Evolutionary conservation across 2,797 vertebrate genomes (phyloP).

Genomic region (Pampus argenteus): DNA sequence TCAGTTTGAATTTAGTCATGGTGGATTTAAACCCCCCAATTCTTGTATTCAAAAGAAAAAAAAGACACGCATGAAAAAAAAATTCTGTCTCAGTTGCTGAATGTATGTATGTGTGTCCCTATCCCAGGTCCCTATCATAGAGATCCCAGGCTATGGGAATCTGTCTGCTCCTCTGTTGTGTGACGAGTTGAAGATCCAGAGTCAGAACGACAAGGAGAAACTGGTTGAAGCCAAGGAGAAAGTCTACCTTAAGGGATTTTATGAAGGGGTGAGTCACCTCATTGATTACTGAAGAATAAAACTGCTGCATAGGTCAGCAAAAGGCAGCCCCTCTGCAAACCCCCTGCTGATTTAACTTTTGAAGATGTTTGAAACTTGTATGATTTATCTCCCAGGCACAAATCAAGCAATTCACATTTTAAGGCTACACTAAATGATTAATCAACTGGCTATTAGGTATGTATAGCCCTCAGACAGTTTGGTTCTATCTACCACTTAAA

Average conservation of each 20-base stretch:
- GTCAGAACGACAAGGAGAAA: conserved; percentile 97
- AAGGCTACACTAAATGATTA: conserved; percentile 40
- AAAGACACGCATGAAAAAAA: neutral
- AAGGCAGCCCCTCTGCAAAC: conserved; percentile 14
- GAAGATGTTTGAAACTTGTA: conserved; percentile 31
- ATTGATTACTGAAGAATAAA: neutral
- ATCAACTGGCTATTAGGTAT: conserved; percentile 14
- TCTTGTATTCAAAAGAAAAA: neutral
- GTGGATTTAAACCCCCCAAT: neutral
- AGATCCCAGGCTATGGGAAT: conserved; percentile 93
- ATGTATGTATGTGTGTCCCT: neutral
- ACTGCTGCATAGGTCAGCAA: conserved; percentile 16
- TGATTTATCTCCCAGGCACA: conserved; percentile 26
- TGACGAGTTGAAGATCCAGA: conserved; percentile 97
- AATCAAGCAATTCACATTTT: conserved; percentile 28
- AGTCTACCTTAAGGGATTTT: conserved; percentile 96
- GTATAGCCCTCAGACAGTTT: conserved; percentile 23
- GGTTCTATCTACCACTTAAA: conserved; percentile 1
- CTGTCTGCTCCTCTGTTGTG: conserved; percentile 92
- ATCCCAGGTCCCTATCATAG: conserved; percentile 92
- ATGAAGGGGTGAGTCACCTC: conserved; percentile 92
- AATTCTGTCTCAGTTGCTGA: neutral
- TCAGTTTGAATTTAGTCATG: neutral
- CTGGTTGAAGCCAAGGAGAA: conserved; percentile 96
- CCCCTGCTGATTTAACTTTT: conserved; percentile 10